Evolutionary conservation across 2,113 vertebrate species (phyloP), one percentile per base, ranked within the genome.

Genomic region (Ellobius talpinus): DNA sequence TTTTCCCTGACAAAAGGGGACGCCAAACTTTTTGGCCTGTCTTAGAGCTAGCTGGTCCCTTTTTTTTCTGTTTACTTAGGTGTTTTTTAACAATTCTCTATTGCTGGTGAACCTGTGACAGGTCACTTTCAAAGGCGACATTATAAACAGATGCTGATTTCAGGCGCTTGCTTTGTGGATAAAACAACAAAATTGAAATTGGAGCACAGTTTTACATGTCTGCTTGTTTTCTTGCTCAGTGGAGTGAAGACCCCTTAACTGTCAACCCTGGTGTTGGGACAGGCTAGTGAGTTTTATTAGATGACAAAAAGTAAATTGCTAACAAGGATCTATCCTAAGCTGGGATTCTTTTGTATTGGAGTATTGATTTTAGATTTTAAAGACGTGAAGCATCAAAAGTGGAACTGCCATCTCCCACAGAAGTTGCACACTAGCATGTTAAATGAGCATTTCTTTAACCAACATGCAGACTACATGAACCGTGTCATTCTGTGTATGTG

Each of bases 331-430:
- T 52, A 26, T 86, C 95, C 73, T 79, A 90, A 50, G 79, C 23
- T 11, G 68, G 72, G 5, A 33, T 24, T 96, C 58, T 86, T 97
- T 87, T 87, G 52, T 42, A 97, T 97, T 88, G 19, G 68, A 76
- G 92, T 96, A 76, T 55, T 96, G 31, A 94, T 94, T 89, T 93
- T 90, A 63, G 76, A 93, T 76, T 89, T 96, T 84, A 94, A 94
- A 84, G 4, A 92, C 92, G 82, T 72, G 9, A 85, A 95, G 94
- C 16, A 88, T 63, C 55, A 79, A 79, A 87, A 91, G 65, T 23
- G 68, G 12, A n/a, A 33, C 13, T 76, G 10, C 58, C 93, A 39
- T 91, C 96, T 21, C 94, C 42, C 31, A 92, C 87, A 74, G 66
- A 95, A 87, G 88, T 19, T 21, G 31, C 36, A 63, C 66, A 50